Percentiles rank a stretch among this genome's conserved stretches.
These are phyloP conservation scores for Drosophila nannoptera DNA, from an alignment of 1,140 invertebrate species.

Conservation along the genomic window DNA sequence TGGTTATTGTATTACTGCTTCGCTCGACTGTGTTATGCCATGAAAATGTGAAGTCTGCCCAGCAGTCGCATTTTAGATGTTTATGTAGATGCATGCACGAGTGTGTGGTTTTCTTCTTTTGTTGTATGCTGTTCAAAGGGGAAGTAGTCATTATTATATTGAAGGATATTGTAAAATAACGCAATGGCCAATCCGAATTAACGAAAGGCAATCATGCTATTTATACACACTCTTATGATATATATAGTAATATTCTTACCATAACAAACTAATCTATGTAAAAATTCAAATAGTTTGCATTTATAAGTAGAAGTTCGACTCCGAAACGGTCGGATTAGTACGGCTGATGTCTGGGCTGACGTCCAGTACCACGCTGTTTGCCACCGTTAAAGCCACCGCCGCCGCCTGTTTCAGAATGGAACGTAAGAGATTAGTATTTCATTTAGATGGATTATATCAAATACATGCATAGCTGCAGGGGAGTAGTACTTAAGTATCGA, in stretches of 20 bases:
- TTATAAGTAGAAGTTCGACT: constrained; percentile 62
- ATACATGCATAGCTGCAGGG: constrained; percentile 42
- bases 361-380: constrained; percentile 76
- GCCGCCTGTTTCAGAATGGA: constrained; percentile 48
- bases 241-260: constrained; percentile 45
- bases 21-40: constrained; percentile 50
- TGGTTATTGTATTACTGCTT: constrained; percentile 31
- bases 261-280: constrained; percentile 78
- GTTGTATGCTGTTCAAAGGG: constrained; percentile 35
- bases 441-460: constrained; percentile 4
- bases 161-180: background rate
- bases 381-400: constrained; percentile 79
- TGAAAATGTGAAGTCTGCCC: constrained; percentile 40
- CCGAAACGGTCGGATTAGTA: constrained; percentile 59
- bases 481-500: no score
- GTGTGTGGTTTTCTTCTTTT: constrained; percentile 48
- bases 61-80: constrained; percentile 40
- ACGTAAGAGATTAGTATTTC: constrained; percentile 9
- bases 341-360: constrained; percentile 79
- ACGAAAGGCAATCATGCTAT: constrained; percentile 1
- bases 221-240: no score
- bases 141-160: constrained; percentile 6
- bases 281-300: constrained; percentile 76
- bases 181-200: background rate
- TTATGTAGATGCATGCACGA: constrained; percentile 32